A percentile compares a stretch with the other conserved stretches of the same genome.
Conservation (phyloP, 2,888 invertebrate species). For the Pollenia amentaria region DNA sequence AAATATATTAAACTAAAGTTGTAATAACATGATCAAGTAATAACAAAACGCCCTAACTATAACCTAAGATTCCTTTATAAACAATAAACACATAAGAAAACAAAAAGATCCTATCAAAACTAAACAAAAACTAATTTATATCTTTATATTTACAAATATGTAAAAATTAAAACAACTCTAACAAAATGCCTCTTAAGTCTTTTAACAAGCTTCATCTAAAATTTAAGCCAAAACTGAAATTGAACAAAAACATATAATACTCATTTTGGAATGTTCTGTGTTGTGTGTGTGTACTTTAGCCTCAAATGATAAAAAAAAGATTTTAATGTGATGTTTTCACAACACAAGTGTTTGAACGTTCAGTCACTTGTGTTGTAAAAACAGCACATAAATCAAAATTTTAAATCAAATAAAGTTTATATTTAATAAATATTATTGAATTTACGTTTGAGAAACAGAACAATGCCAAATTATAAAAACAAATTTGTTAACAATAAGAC, state of each 20-base stretch:
- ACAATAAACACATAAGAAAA: constrained; percentile 69
- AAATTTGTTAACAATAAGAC: constrained; percentile 67
- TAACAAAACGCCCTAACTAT: constrained; percentile 47
- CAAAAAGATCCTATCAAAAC: constrained; percentile 61
- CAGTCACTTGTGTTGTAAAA: too few relatives aligned
- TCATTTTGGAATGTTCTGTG: constrained; percentile 50
- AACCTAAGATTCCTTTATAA: constrained; percentile 70
- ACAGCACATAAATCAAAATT: background rate
- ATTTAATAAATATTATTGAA: background rate
- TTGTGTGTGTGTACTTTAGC: constrained; percentile 1
- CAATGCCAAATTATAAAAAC: constrained; percentile 62
- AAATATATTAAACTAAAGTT: constrained; percentile 25
- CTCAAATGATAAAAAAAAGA: too few relatives aligned
- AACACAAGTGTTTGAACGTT: too few relatives aligned
- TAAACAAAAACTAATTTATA: constrained; percentile 45
- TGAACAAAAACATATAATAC: constrained; percentile 29
- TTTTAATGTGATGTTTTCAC: background rate
- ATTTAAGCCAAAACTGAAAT: constrained; percentile 25
- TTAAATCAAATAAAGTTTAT: background rate
- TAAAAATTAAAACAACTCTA: constrained; percentile 23
- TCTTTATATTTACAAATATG: constrained; percentile 19
- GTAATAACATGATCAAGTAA: constrained; percentile 39
- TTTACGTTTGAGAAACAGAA: constrained; percentile 12
- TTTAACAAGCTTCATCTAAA: constrained; percentile 24
- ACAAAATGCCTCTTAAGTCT: constrained; percentile 30